phyloP scores from a whole-genome alignment of 2,888 invertebrate species.

The Stenotaenia linearis region DNA sequence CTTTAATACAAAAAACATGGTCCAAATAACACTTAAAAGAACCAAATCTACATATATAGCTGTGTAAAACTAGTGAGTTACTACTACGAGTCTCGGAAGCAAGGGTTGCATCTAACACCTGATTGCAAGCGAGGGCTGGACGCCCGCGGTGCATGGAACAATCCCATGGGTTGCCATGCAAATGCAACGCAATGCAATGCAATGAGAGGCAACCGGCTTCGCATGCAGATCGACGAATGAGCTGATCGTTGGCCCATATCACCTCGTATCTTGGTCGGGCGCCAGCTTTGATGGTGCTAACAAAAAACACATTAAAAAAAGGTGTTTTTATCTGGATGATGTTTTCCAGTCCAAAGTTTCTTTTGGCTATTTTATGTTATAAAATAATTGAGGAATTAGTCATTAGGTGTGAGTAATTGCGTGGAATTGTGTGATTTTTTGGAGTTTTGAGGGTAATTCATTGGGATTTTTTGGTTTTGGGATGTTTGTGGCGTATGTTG shows the following conservation, averaged over 20 bases:
- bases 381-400: background rate
- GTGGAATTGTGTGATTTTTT: too few relatives aligned
- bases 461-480: too few relatives aligned
- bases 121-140: background rate
- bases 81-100: background rate
- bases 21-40: background rate
- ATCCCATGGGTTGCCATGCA: conserved; percentile 14
- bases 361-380: background rate
- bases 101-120: background rate
- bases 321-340: conserved; percentile 15
- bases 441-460: too few relatives aligned
- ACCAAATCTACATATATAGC: background rate
- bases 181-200: conserved; percentile 4
- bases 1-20: background rate
- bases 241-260: background rate
- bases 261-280: conserved; percentile 1
- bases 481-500: too few relatives aligned
- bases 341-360: conserved; percentile 1
- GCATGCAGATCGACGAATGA: conserved; percentile 23
- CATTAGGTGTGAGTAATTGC: background rate
- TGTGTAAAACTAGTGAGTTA: background rate
- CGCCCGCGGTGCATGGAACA: background rate
- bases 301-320: conserved; percentile 1
- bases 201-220: background rate
- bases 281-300: conserved; percentile 10